Evolutionary conservation across 1,140 invertebrate species (phyloP).

Genomic region (Scaptomyza montana): DNA sequence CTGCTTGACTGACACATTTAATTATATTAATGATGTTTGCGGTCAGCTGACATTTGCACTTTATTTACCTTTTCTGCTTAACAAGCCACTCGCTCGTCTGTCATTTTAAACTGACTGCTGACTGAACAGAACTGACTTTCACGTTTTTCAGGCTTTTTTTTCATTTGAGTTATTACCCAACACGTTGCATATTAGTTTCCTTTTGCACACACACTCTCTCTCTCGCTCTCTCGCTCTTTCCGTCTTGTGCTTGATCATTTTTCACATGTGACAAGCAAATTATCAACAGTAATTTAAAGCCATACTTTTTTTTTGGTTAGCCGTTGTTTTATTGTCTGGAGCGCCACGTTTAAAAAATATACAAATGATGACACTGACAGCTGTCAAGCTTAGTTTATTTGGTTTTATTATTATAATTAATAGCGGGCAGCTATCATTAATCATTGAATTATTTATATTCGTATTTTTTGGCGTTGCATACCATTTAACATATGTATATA

Average conservation of each 20-base stretch:
- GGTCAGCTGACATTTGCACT: slow-evolving; percentile 83
- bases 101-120: slow-evolving; percentile 55
- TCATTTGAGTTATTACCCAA: slow-evolving; percentile 64
- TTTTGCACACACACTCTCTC: slow-evolving; percentile 37
- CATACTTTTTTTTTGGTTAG: slow-evolving; percentile 22
- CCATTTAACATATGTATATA: neutral
- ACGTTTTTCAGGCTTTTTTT: slow-evolving; percentile 26
- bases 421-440: slow-evolving; percentile 76
- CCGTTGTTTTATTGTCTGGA: slow-evolving; percentile 32
- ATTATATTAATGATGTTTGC: slow-evolving; percentile 83
- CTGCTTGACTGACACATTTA: slow-evolving; percentile 82
- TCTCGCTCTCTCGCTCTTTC: slow-evolving; percentile 14
- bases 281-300: slow-evolving; percentile 70
- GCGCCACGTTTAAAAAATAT: slow-evolving; percentile 41
- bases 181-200: slow-evolving; percentile 58
- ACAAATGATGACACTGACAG: slow-evolving; percentile 83
- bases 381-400: slow-evolving; percentile 81
- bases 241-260: slow-evolving; percentile 55
- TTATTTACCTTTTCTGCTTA: slow-evolving; percentile 62
- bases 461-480: slow-evolving; percentile 15
- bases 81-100: slow-evolving; percentile 33
- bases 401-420: slow-evolving; percentile 83
- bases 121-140: slow-evolving; percentile 52
- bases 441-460: slow-evolving; percentile 76
- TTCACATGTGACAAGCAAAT: slow-evolving; percentile 78